Evolutionary conservation across 2,113 vertebrate genomes (phyloP), one percentile per base, ranked within the genome.

Genomic region (Vulpes ferrilata): DNA sequence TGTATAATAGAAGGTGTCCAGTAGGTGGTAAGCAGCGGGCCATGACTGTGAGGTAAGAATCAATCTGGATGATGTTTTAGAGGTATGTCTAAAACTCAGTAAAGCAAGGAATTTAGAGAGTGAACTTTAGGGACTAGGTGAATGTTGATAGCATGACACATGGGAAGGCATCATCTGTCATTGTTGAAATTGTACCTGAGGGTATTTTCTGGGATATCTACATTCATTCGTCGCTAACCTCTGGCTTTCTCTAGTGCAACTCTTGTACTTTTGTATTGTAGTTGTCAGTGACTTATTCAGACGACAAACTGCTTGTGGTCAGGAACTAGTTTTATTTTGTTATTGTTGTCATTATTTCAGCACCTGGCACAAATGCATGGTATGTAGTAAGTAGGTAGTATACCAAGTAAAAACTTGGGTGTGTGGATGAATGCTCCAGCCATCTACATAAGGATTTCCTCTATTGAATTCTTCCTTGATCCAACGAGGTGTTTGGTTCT

Each of bases 311-410:
- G 17, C 35, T 43, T 1, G 3, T 81, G 23, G 30, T 95, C 23
- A 60, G 32, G 59, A 22, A 7, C 55, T 86, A 2, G 25, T 59
- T 93, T 64, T 25, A 23, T 9, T 89, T 59, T 15, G 5, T 55
- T 13, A 23, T 13, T 27, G 2, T 65, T 80, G 30, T 51, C 64
- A 11, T 59, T 69, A 8, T 35, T 48, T 13, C 53, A 35, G 32
- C n/a, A 32, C 11, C 7, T 48, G n/a, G 27, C 16, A 32, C 13
- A 23, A 3, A 3, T 2, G 2, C n/a, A 27, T 30, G 3, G 35
- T 35, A 17, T 53, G 0, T 22, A 64, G 3, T 9, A 53, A 62
- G 11, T 43, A 43, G 43, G 43, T 43, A 43, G 43, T 67, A 11
- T 67, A 11, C 53, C 69, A 73, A 38, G 64, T n/a, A 38, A 71